Conservation (phyloP, 2,797 vertebrate genomes). For the Gadopsis marmoratus region DNA sequence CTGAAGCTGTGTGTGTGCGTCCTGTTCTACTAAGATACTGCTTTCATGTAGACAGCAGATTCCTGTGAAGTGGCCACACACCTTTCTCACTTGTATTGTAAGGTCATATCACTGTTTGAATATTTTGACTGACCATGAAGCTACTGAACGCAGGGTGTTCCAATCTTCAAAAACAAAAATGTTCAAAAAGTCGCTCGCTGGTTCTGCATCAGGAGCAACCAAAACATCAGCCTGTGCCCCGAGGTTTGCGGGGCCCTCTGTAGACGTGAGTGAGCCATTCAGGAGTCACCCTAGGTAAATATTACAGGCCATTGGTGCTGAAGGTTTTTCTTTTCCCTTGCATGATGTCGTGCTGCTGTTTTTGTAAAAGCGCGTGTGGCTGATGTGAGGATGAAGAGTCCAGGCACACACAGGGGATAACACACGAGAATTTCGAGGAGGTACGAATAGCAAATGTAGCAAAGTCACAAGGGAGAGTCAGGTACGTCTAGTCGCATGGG, state of each 20-base stretch:
- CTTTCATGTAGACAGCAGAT: slow-evolving; percentile 19
- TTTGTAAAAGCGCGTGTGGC: slow-evolving; percentile 45
- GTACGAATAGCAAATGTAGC: no score
- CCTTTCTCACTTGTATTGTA: background rate
- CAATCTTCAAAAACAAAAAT: slow-evolving; percentile 20
- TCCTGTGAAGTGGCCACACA: slow-evolving; percentile 3
- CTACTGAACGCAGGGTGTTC: slow-evolving; percentile 26
- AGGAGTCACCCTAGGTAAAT: slow-evolving; percentile 61
- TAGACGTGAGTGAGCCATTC: slow-evolving; percentile 39
- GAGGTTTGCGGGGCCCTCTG: slow-evolving; percentile 42
- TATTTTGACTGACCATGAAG: slow-evolving; percentile 37
- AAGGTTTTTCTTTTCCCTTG: slow-evolving; percentile 63
- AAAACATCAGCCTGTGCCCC: slow-evolving; percentile 52
- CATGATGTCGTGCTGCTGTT: slow-evolving; percentile 58
- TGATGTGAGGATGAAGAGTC: no score
- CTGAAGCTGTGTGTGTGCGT: slow-evolving; percentile 4
- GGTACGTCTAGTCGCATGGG: no score
- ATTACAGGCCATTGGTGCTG: slow-evolving; percentile 59
- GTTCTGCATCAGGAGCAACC: slow-evolving; percentile 70
- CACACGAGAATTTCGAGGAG: no score
- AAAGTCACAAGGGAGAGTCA: no score
- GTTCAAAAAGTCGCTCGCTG: slow-evolving; percentile 51
- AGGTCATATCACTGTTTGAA: slow-evolving; percentile 31
- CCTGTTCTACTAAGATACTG: background rate
- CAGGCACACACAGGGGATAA: no score